phyloP scores from a whole-genome alignment of 2,797 vertebrate species.

The Phyllotis vaccarum region DNA sequence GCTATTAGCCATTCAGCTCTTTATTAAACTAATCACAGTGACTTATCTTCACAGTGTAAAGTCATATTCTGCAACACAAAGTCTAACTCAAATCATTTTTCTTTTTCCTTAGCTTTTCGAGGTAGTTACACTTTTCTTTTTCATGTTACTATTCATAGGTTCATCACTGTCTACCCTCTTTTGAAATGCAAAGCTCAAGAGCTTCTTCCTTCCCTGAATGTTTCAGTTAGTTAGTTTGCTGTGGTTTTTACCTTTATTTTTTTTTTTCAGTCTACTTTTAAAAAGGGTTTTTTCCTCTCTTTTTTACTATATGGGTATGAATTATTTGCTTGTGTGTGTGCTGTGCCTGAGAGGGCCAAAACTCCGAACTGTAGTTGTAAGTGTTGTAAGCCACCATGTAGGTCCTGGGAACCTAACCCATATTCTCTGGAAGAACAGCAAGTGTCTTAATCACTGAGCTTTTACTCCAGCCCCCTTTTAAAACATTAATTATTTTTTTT shows the following conservation, averaged over 20 bases:
- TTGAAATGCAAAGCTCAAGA: conserved; percentile 33
- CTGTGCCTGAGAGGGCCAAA: no score
- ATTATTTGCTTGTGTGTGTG: not conserved
- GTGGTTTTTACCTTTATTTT: not conserved
- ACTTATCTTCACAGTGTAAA: not conserved
- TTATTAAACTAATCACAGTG: not conserved
- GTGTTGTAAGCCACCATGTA: not conserved
- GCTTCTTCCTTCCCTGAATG: not conserved
- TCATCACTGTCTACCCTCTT: not conserved
- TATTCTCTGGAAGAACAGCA: not conserved
- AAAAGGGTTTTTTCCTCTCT: not conserved
- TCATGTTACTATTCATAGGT: conserved; percentile 1
- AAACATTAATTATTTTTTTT: not conserved
- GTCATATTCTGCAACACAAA: not conserved
- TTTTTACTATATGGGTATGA: not conserved
- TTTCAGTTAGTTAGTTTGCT: conserved; percentile 33
- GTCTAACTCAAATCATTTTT: not conserved
- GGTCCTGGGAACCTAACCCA: not conserved
- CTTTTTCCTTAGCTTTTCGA: not conserved
- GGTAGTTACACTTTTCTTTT: conserved; percentile 8
- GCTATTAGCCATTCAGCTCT: not conserved
- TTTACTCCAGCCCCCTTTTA: not conserved
- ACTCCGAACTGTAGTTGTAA: not conserved
- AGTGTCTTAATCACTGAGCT: not conserved
- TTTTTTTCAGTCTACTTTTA: not conserved